Evolutionary conservation across 2,113 vertebrate genomes (phyloP).

Genomic region (Forbesichthys agassizii): DNA sequence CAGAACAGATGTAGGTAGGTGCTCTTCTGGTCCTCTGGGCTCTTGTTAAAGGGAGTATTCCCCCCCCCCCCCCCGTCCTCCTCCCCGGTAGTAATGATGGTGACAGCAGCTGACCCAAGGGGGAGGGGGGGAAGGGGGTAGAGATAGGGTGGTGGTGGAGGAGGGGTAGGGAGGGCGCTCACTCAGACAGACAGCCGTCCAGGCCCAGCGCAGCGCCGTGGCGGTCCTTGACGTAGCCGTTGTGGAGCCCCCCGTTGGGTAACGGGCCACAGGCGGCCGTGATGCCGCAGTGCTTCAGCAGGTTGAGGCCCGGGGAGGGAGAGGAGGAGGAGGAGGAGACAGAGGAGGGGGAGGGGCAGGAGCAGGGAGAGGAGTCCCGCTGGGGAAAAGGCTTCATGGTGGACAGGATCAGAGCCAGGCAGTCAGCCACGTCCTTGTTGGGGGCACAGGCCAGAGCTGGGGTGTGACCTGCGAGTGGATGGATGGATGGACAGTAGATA

Average conservation of each 20-base stretch:
- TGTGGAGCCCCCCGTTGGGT: conserved; percentile 84
- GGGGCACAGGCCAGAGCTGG: conserved; percentile 97
- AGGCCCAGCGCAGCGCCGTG: conserved; percentile 84
- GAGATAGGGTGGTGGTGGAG: background rate
- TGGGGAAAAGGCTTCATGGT: conserved; percentile 99
- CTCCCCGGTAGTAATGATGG: conserved; percentile 59
- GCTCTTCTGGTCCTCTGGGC: conserved; percentile 72
- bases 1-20: conserved; percentile 71
- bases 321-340: conserved; percentile 78
- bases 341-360: conserved; percentile 74
- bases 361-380: conserved; percentile 85
- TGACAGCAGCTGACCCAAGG: conserved; percentile 61
- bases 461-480: conserved; percentile 81
- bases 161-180: conserved; percentile 29
- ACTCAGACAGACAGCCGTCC: conserved; percentile 95
- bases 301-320: conserved; percentile 87
- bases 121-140: background rate
- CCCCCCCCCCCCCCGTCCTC: background rate
- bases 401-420: conserved; percentile 99
- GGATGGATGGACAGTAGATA: background rate
- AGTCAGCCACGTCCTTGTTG: conserved; percentile 99
- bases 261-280: conserved; percentile 81
- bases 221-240: conserved; percentile 88
- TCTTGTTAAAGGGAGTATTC: conserved; percentile 69
- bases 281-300: conserved; percentile 96